phyloP scores from a whole-genome alignment of 2,888 invertebrate species.

The Oxycera nigricornis region DNA sequence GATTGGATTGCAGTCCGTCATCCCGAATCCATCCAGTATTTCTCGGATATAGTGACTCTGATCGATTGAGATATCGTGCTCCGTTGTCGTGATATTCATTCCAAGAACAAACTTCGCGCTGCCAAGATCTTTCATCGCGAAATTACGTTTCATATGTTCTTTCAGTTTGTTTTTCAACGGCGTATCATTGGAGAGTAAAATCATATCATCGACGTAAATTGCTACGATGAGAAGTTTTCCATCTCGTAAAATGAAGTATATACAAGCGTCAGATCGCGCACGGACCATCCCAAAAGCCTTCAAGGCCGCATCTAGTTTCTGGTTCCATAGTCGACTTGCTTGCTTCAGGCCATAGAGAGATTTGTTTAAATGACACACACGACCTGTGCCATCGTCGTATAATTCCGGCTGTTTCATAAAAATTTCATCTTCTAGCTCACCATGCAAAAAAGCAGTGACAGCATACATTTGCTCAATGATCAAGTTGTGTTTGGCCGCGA shows the following conservation, averaged over 20 bases:
- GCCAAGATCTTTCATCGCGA: no score
- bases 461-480: neutral
- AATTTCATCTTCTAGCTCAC: neutral
- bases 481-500: conserved; percentile 5
- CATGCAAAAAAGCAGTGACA: neutral
- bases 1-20: no score
- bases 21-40: no score
- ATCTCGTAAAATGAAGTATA: neutral
- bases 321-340: conserved; percentile 42
- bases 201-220: conserved; percentile 42
- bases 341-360: neutral
- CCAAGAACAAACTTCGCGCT: no score
- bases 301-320: conserved; percentile 37
- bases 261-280: neutral
- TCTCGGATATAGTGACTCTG: no score
- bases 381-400: conserved; percentile 40
- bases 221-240: conserved; percentile 33
- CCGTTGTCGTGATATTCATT: no score
- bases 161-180: neutral
- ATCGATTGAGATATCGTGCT: no score
- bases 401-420: conserved; percentile 45
- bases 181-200: neutral
- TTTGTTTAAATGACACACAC: neutral
- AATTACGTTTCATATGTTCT: no score
- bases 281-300: neutral